Base-by-base conservation (phyloP, 2,888 invertebrate species). In the Mimas tiliae region DNA sequence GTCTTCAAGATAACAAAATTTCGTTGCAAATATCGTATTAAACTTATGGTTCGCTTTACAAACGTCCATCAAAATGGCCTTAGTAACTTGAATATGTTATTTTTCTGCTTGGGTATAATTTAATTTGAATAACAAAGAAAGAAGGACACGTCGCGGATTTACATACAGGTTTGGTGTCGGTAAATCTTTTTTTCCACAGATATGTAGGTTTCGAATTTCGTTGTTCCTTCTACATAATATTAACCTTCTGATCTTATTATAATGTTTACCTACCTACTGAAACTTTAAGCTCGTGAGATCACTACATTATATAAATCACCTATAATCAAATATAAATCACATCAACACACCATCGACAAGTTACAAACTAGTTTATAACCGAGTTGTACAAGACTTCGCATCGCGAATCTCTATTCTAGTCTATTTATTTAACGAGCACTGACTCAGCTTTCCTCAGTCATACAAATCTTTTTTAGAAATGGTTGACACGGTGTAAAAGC, bases 401-500 rank as follows among this genome's bases (percentile, higher is more conserved):
- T 64, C 45, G 51, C 21, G 8, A 45, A 51, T n/a, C n/a, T n/a
- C n/a, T n/a, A 68, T 69, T n/a, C n/a, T n/a, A n/a, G 70, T 65
- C 70, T 65, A 53, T 65, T 66, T 69, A n/a, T 55, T 48, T 65
- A 34, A 53, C 38, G 67, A 71, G 72, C 73, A 72, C 74, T 66
- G 69, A 72, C 68, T 63, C 62, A 21, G 21, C 19, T 65, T 66
- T 71, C 65, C 68, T 78, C 78, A 89, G 73, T 89, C 89, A 72
- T 90, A 90, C 67, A 89, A 74, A 77, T 93, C 91, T 67, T 84
- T 84, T 69, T 85, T 86, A 9, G 92, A 90, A 70, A 92, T 85
- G 47, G 90, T 90, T 38, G 91, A 92, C 67, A 91, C 79, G 48
- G 90, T 89, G 74, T 90, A 91, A 11, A 90, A 75, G 45, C 90